These are phyloP conservation scores for Stegodyphus dumicola DNA, from an alignment of 1,140 invertebrate species.

Conservation along the genomic window DNA sequence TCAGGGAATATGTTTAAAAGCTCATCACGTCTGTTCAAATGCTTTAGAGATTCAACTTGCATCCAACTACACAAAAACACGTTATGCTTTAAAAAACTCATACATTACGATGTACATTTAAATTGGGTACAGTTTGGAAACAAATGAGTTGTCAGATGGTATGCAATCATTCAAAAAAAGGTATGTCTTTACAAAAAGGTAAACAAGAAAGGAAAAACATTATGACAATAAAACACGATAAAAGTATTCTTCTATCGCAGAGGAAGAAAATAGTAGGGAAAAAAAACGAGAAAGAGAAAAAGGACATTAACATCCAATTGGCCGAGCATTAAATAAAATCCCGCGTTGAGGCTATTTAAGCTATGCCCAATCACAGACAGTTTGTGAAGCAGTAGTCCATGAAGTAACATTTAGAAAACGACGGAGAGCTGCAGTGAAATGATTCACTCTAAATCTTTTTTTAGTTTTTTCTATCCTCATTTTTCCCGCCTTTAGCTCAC, in stretches of 20 bases:
- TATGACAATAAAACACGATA: constrained; percentile 16
- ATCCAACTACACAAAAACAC: no score
- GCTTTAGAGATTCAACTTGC: no score
- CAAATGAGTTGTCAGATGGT: constrained; percentile 54
- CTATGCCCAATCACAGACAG: constrained; percentile 52
- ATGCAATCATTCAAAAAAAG: constrained; percentile 5
- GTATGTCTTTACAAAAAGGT: constrained; percentile 13
- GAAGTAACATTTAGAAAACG: constrained; percentile 52
- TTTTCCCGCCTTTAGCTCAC: constrained; percentile 5
- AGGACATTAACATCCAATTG: constrained; percentile 60
- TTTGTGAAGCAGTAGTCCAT: constrained; percentile 54
- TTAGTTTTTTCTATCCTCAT: constrained; percentile 33
- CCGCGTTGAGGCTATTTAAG: constrained; percentile 56
- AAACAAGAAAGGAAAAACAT: constrained; percentile 45
- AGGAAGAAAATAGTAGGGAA: not conserved
- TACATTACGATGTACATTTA: constrained; percentile 38
- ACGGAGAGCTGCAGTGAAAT: constrained; percentile 40
- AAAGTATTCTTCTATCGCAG: constrained; percentile 3
- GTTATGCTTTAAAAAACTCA: not conserved
- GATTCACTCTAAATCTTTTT: constrained; percentile 53
- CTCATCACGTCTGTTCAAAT: no score
- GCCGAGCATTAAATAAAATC: constrained; percentile 59
- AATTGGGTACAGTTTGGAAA: constrained; percentile 50
- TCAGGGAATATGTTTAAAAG: no score
- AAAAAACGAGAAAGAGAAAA: constrained; percentile 28